phyloP scores from a whole-genome alignment of 2,888 invertebrate species.

The Resseliella maxima region DNA sequence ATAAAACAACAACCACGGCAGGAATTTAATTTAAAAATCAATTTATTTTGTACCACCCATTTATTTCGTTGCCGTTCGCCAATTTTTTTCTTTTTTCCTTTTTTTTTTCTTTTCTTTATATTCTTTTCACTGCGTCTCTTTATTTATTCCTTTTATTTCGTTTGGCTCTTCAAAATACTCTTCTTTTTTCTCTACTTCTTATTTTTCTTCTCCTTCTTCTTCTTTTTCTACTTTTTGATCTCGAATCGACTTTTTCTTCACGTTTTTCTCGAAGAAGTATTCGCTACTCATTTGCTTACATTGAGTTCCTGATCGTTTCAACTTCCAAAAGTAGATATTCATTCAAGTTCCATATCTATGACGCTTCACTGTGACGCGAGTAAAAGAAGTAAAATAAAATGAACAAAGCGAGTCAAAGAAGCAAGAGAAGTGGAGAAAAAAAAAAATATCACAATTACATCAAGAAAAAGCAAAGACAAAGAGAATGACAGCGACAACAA shows the following conservation, averaged over 20 bases:
- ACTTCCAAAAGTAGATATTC: constrained; percentile 45
- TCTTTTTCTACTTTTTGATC: no score
- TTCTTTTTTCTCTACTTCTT: not conserved
- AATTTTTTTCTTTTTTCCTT: constrained; percentile 16
- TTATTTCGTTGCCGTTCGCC: constrained; percentile 55
- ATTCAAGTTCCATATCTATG: constrained; percentile 36
- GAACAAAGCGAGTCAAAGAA: not conserved
- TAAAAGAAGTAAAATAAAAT: not conserved
- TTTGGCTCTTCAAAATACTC: not conserved
- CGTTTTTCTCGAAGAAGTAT: constrained; percentile 22
- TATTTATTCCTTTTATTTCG: not conserved
- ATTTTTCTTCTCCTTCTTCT: not conserved
- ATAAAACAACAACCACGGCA: constrained; percentile 52
- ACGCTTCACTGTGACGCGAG: not conserved
- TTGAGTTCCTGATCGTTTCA: constrained; percentile 49
- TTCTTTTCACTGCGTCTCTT: constrained; percentile 40
- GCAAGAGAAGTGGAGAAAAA: not conserved
- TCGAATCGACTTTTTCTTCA: not conserved
- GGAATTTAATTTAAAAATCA: constrained; percentile 57
- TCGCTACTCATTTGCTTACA: constrained; percentile 50
- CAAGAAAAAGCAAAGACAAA: constrained; percentile 39
- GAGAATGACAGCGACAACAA: not conserved
- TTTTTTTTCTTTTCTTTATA: constrained; percentile 36
- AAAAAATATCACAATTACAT: constrained; percentile 24
- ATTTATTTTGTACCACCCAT: constrained; percentile 57